Base-by-base conservation (phyloP, 2,888 invertebrate genomes). In the Perizoma affinitatum region DNA sequence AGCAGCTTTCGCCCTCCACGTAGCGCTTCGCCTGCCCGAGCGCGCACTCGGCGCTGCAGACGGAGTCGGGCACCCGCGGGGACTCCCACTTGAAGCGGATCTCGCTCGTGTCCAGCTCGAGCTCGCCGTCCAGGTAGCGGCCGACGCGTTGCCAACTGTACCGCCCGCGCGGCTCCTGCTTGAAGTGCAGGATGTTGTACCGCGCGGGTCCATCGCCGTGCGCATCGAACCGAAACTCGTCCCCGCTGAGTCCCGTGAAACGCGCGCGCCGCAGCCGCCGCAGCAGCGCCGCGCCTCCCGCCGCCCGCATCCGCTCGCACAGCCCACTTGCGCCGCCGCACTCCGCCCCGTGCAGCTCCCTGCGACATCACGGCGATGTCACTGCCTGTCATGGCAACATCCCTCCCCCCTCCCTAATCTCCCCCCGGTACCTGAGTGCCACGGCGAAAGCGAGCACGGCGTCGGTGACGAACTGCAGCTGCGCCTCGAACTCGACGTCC, bases 141-240 rank as follows among this genome's bases (percentile, higher is more conserved):
- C 98, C 98, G 9, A 98, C 97, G 64, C 94, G 94, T 49, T 97
- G 91, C 98, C 98, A 98, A 71, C 95, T 94, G 85, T 96, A 97
- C 68, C 94, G 94, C 8, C 96, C 96, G 1, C 91, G 93, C 33
- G 94, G 88, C 11, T 95, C 93, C 82, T 97, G 97, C 81, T 97
- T 97, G 93, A 98, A 98, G 87, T 98, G 98, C 69, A 98, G 96
- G 73, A 98, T 98, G 82, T 98, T 97, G 93, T 98, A 98, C 45
- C 98, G 94, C 7, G 98, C 97, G 0, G 98, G 98, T 0, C 98
- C 98, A 82, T 98, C 98, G 2, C 98, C 98, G 74, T 96, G 96
- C 55, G 88, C 92, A 82, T 98, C 97, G 85, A 98, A 98, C 70
- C 95, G 95, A 85, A 98, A 98, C 76, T 96, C 94, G 84, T 98